Conservation (phyloP, 2,113 vertebrate species). For the Ia io region DNA sequence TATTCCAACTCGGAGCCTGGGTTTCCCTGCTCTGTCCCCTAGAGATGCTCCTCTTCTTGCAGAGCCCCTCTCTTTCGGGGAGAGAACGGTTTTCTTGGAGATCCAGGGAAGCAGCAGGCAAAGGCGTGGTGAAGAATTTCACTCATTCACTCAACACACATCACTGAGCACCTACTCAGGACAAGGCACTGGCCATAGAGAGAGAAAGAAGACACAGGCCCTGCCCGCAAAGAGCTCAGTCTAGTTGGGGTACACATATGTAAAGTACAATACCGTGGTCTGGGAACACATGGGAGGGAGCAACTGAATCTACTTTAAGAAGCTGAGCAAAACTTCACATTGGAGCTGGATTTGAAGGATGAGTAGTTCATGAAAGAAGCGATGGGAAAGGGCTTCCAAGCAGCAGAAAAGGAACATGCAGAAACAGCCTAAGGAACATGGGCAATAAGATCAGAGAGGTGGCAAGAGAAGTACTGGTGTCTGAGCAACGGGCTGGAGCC, state of each 20-base stretch:
- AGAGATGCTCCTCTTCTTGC: neutral
- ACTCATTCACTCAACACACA: neutral
- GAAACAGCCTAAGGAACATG: neutral
- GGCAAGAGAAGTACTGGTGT: neutral
- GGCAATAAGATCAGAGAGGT: neutral
- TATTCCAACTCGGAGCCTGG: neutral
- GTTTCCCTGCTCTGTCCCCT: neutral
- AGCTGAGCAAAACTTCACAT: neutral
- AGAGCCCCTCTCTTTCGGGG: neutral
- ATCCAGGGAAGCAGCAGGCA: neutral
- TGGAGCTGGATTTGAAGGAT: neutral
- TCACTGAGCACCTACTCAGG: neutral
- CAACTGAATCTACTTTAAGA: neutral
- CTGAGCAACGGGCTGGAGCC: constrained; percentile 77
- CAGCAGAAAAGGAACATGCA: neutral
- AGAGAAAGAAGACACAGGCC: neutral
- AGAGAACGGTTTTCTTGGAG: constrained; percentile 8
- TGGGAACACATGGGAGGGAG: neutral
- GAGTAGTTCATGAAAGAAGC: neutral
- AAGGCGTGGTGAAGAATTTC: neutral
- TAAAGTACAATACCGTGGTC: neutral
- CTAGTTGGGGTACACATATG: neutral
- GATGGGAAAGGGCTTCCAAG: neutral
- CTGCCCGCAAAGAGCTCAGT: neutral
- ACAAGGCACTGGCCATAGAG: neutral